A percentile compares a stretch with the other conserved stretches of the same genome.
These are phyloP conservation scores for Phalacrocorax pelagicus DNA, from an alignment of 2,113 vertebrate genomes.

Conservation along the genomic window DNA sequence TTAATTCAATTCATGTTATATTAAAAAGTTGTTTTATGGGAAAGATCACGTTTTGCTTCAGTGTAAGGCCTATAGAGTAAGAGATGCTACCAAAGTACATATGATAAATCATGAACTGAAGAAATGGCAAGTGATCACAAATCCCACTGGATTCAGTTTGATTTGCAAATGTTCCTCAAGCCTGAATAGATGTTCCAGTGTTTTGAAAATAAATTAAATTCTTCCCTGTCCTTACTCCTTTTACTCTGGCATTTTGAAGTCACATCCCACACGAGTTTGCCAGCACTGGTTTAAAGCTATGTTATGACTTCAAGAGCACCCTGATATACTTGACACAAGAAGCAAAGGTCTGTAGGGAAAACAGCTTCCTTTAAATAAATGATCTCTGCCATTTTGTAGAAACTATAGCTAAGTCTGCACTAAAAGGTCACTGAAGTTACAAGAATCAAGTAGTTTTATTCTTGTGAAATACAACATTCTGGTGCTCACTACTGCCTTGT, in stretches of 20 bases:
- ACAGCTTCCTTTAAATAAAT: neutral
- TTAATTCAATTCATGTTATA: neutral
- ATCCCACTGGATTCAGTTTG: conserved; percentile 5
- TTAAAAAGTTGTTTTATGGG: neutral
- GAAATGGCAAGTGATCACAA: neutral
- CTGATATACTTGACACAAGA: neutral
- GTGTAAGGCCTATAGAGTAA: neutral
- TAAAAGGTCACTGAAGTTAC: neutral
- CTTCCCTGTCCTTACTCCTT: neutral
- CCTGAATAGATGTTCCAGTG: neutral
- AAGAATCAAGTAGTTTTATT: neutral
- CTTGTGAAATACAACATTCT: neutral
- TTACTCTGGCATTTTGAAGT: neutral
- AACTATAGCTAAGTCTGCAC: neutral
- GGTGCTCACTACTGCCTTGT: neutral
- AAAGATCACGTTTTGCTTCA: neutral
- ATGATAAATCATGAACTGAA: conserved; percentile 1
- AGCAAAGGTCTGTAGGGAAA: neutral
- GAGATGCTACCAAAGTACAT: conserved; percentile 2
- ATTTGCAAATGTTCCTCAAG: neutral
- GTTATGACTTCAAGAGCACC: neutral
- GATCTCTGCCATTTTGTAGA: neutral
- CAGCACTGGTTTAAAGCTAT: neutral
- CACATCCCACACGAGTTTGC: neutral
- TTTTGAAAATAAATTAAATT: neutral